Evolutionary conservation across 37 sponge, comb jelly and placozoan genomes (phyloP).

Genomic region (Chondrosia reniformis): DNA sequence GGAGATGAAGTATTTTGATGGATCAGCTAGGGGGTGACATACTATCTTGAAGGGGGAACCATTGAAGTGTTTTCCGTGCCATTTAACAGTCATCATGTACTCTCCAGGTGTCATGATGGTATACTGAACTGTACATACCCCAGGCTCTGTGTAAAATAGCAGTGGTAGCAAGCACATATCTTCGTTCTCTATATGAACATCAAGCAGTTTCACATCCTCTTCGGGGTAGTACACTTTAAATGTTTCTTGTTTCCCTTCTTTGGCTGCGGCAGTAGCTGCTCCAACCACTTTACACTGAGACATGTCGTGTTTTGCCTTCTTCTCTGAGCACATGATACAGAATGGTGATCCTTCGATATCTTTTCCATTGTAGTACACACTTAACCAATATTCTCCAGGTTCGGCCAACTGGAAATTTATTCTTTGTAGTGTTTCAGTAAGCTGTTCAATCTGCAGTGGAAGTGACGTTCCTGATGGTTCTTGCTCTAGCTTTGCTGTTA

Average conservation of each 20-base stretch:
- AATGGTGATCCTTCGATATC: constrained; percentile 20
- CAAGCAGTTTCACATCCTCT: neutral
- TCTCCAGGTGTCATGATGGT: neutral
- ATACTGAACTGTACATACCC: neutral
- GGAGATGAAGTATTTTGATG: neutral
- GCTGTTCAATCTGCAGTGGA: neutral
- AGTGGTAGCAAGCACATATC: neutral
- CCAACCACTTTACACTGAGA: constrained; percentile 8
- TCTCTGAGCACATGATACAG: neutral
- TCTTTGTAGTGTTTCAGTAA: constrained; percentile 1
- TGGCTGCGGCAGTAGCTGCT: neutral
- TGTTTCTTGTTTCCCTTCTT: neutral
- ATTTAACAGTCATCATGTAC: neutral
- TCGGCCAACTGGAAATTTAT: neutral
- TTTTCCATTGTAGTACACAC: neutral
- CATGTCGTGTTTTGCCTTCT: neutral
- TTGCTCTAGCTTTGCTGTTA: neutral
- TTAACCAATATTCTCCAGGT: neutral
- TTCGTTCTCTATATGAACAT: neutral
- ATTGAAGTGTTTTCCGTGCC: neutral
- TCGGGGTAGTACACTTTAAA: neutral
- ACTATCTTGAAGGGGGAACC: constrained; percentile 4
- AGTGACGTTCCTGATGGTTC: neutral
- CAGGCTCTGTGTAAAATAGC: neutral
- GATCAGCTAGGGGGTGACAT: constrained; percentile 1